Conservation (phyloP, 2,888 invertebrate genomes). For the Drosophila sordidapex region DNA sequence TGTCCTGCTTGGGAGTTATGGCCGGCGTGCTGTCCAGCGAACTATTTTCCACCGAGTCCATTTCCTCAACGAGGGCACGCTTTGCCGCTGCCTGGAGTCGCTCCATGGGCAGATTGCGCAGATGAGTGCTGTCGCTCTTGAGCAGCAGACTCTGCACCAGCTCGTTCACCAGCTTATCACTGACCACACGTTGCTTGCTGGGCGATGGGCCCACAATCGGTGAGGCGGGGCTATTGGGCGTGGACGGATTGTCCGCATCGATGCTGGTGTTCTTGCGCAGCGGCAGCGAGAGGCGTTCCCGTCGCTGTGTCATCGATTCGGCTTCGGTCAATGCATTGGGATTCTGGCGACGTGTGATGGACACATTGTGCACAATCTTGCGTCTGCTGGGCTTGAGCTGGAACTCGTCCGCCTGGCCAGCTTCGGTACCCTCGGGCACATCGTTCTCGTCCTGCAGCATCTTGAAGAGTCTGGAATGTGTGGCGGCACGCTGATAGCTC, state of each 20-base stretch:
- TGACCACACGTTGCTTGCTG: conserved; percentile 84
- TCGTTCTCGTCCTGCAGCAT: conserved; percentile 87
- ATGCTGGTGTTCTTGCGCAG: conserved; percentile 85
- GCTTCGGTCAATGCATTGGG: conserved; percentile 81
- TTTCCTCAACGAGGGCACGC: conserved; percentile 87
- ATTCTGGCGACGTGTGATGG: conserved; percentile 84
- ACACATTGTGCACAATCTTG: conserved; percentile 85
- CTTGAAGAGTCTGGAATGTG: conserved; percentile 90
- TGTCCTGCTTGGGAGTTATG: conserved; percentile 84
- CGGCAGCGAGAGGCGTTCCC: conserved; percentile 86
- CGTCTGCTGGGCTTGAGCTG: conserved; percentile 81
- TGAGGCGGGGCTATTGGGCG: conserved; percentile 86
- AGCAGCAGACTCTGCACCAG: conserved; percentile 87
- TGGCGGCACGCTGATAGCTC: conserved; percentile 89
- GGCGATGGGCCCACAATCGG: conserved; percentile 84
- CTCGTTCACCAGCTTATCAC: conserved; percentile 87
- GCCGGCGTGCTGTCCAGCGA: conserved; percentile 86
- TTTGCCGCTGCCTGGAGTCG: conserved; percentile 87
- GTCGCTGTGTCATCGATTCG: conserved; percentile 84
- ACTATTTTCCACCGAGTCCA: conserved; percentile 85
- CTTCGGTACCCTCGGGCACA: conserved; percentile 56
- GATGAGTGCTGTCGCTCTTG: conserved; percentile 86
- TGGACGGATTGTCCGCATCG: conserved; percentile 86
- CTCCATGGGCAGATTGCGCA: conserved; percentile 86
- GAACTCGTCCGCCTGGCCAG: conserved; percentile 72